Base-by-base conservation (phyloP, 2,797 vertebrate species). In the Lepus oiostolus region DNA sequence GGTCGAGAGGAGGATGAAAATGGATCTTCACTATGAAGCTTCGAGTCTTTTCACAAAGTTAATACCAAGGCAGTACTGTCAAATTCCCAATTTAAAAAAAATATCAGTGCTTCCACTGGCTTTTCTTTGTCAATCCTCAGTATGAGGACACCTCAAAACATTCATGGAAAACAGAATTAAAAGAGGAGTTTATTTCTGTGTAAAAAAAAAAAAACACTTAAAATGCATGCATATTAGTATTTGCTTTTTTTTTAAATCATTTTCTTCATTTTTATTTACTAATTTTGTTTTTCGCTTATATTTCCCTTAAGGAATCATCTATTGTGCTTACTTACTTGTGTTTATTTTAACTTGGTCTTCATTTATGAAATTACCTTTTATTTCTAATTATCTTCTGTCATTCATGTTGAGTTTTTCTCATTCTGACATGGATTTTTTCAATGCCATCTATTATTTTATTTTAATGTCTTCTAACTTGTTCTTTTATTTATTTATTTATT, bases 351-450 rank as follows among this genome's bases (percentile, higher is more conserved):
- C 70, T 75, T 87, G n/a, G 21, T 68, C 6, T 60, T 80, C 52
- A 86, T 82, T 87, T 91, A 74, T 91, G 70, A 3, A 91, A 70
- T 32, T 2, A 91, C n/a, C 26, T 85, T 86, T 91, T 52, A n/a
- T 76, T 82, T 76, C 52, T 52, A 75, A 75, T 62, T 79, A 60
- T 47, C 54, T 88, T 91, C 79, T 77, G 6, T 65, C 38, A 84
- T 58, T 79, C 32, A 60, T 21, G 42, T 8, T 65, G 28, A 58
- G 30, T 88, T 77, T 87, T 84, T 63, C 22, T 54, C 30, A 77
- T 77, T 79, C 54, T 88, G 54, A 71, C 42, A 28, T 54, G 63
- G 3, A 54, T 65, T 3, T 6, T 19, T 13, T 17, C 32, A n/a
- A 70, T 70, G n/a, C n/a, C 32, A 35, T 21, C 16, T 70, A 35